Percentiles rank a stretch among this genome's conserved stretches.
Evolutionary conservation across 2,888 invertebrate species (phyloP).

Genomic region (Ochlodes sylvanus): DNA sequence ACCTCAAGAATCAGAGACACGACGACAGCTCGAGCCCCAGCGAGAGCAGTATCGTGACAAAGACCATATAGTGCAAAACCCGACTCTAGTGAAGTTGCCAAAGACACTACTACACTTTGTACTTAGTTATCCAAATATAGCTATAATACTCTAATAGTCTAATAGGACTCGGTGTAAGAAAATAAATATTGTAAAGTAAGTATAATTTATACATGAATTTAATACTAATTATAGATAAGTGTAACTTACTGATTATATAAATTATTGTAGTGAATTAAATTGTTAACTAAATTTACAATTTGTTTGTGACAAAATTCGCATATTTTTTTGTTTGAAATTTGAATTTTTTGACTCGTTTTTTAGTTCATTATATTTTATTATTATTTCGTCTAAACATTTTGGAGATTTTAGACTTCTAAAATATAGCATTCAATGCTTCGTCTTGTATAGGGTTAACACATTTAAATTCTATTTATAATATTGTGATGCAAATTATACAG

Average conservation of each 20-base stretch:
- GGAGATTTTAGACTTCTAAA: no score
- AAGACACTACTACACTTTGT: constrained; percentile 23
- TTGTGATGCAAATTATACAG: not conserved
- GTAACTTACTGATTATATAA: not conserved
- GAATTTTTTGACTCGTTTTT: no score
- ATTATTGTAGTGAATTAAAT: no score
- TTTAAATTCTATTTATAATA: constrained; percentile 1
- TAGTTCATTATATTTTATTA: no score
- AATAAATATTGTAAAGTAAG: constrained; percentile 26
- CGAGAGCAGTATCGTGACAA: constrained; percentile 80
- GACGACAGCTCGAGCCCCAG: constrained; percentile 78
- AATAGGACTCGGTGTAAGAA: not conserved
- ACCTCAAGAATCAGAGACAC: constrained; percentile 68
- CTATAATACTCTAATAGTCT: no score
- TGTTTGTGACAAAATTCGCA: no score
- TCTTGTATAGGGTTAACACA: not conserved
- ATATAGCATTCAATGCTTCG: constrained; percentile 28
- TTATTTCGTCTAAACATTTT: no score
- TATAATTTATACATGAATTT: constrained; percentile 8
- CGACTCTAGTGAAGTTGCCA: constrained; percentile 67
- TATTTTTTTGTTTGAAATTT: no score
- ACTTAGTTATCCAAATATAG: not conserved
- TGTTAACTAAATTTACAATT: no score
- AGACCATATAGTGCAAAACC: constrained; percentile 82
- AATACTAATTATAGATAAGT: constrained; percentile 1